Percentiles rank a stretch among this genome's conserved stretches.
Evolutionary conservation across 1,140 invertebrate genomes (phyloP).

Genomic region (Potamilus streckersoni): DNA sequence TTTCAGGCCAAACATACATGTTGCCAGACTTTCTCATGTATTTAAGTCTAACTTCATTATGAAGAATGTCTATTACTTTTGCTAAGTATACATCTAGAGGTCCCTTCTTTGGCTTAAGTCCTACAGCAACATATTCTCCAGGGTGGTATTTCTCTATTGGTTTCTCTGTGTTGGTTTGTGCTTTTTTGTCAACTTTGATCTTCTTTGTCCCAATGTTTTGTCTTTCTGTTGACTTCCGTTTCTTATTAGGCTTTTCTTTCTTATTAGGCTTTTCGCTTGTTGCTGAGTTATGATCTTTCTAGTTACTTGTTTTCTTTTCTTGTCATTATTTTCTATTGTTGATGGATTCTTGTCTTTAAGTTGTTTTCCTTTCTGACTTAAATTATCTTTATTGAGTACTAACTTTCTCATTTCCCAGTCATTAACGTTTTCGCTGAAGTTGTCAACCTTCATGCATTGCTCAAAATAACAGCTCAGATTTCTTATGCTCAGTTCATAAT

Average conservation of each 20-base stretch:
- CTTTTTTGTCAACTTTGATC: too few relatives aligned
- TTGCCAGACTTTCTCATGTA: too few relatives aligned
- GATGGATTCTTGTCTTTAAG: conserved; percentile 7
- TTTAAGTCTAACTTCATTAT: conserved; percentile 17
- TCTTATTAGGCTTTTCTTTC: conserved; percentile 15
- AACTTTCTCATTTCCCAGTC: too few relatives aligned
- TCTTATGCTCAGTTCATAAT: conserved; percentile 20
- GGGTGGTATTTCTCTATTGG: background rate
- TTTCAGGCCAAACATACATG: conserved; percentile 13
- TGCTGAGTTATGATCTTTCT: conserved; percentile 5
- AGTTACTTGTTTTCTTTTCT: conserved; percentile 2
- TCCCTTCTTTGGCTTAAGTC: conserved; percentile 17
- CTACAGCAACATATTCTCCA: conserved; percentile 20
- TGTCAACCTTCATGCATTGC: conserved; percentile 18
- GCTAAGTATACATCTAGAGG: conserved; percentile 23
- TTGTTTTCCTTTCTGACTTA: too few relatives aligned
- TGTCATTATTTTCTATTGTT: conserved; percentile 1
- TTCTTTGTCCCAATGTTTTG: too few relatives aligned
- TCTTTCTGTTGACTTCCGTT: conserved; percentile 15
- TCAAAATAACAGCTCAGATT: conserved; percentile 27
- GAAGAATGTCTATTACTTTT: too few relatives aligned
- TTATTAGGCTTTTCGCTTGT: too few relatives aligned
- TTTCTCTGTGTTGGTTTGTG: background rate
- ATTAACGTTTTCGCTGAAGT: conserved; percentile 19
- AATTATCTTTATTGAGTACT: too few relatives aligned